phyloP scores from a whole-genome alignment of 2,113 vertebrate species.

The Perccottus glenii region DNA sequence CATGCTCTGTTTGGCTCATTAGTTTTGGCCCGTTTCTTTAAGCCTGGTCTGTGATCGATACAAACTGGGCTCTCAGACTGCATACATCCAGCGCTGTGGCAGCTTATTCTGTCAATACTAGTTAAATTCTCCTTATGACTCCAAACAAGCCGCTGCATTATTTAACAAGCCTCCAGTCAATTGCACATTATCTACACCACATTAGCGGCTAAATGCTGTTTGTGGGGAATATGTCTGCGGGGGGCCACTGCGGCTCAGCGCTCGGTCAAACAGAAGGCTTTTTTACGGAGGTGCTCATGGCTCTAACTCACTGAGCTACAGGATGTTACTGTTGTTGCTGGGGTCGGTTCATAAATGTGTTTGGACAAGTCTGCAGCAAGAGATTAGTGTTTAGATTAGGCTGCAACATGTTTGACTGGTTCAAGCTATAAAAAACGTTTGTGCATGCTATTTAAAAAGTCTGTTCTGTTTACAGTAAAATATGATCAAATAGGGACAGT shows the following conservation, averaged over 20 bases:
- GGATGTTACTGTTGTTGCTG: neutral
- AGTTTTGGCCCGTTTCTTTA: slow-evolving; percentile 53
- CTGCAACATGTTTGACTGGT: neutral
- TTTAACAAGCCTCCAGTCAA: slow-evolving; percentile 90
- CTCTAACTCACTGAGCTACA: neutral
- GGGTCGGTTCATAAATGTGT: neutral
- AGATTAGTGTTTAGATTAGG: slow-evolving; percentile 6
- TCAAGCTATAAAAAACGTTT: neutral
- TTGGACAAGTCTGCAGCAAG: neutral
- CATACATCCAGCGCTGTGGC: slow-evolving; percentile 84
- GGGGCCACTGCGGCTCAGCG: neutral
- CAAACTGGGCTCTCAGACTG: slow-evolving; percentile 80
- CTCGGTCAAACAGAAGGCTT: too few relatives aligned
- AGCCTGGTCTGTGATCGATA: slow-evolving; percentile 79
- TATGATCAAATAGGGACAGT: too few relatives aligned
- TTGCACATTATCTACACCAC: slow-evolving; percentile 89
- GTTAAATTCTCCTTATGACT: slow-evolving; percentile 94
- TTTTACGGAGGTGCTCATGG: neutral
- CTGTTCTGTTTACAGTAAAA: neutral
- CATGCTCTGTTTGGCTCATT: slow-evolving; percentile 13
- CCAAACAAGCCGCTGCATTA: slow-evolving; percentile 90
- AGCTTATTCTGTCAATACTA: slow-evolving; percentile 93
- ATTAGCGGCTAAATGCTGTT: slow-evolving; percentile 84
- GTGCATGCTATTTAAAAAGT: too few relatives aligned
- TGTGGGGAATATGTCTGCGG: slow-evolving; percentile 49